Percentiles rank a stretch among this genome's conserved stretches.
Conservation (phyloP, 2,888 invertebrate species). For the Drosophila nigritarsus region DNA sequence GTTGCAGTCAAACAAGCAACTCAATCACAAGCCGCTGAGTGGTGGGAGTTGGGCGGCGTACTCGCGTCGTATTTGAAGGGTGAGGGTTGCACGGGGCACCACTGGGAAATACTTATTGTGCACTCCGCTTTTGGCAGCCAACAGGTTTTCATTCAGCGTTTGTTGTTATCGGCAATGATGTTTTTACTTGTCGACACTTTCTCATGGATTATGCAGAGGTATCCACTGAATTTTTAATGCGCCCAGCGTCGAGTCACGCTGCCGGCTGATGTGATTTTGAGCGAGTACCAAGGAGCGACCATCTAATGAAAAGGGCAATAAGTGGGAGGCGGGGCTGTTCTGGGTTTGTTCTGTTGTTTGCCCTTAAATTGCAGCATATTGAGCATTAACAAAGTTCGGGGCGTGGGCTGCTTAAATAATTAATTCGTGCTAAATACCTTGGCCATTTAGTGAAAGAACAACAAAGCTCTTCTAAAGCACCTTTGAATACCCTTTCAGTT, state of each 20-base stretch:
- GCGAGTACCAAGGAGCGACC: slow-evolving; percentile 35
- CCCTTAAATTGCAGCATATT: slow-evolving; percentile 82
- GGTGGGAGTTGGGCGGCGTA: slow-evolving; percentile 32
- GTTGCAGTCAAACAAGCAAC: slow-evolving; percentile 71
- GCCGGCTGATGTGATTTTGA: slow-evolving; percentile 61
- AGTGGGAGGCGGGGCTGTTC: slow-evolving; percentile 11
- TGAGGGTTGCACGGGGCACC: slow-evolving; percentile 30
- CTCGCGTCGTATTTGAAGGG: slow-evolving; percentile 1
- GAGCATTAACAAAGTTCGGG: slow-evolving; percentile 61
- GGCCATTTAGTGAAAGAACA: slow-evolving; percentile 71
- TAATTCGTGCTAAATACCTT: slow-evolving; percentile 80
- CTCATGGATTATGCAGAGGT: slow-evolving; percentile 84
- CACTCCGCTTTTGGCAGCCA: slow-evolving; percentile 57
- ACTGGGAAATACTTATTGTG: slow-evolving; percentile 44
- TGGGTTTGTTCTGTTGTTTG: slow-evolving; percentile 32
- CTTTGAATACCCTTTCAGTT: slow-evolving; percentile 14
- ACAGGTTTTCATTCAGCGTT: slow-evolving; percentile 63
- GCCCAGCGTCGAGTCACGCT: slow-evolving; percentile 68
- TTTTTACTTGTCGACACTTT: slow-evolving; percentile 81
- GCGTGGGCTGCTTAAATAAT: slow-evolving; percentile 74
- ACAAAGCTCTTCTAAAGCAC: slow-evolving; percentile 8
- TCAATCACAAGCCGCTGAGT: slow-evolving; percentile 70
- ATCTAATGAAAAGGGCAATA: slow-evolving; percentile 72
- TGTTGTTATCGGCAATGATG: slow-evolving; percentile 73
- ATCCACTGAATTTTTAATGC: slow-evolving; percentile 83